phyloP scores from a whole-genome alignment of 2,797 vertebrate species.

The Nothura maculosa region DNA sequence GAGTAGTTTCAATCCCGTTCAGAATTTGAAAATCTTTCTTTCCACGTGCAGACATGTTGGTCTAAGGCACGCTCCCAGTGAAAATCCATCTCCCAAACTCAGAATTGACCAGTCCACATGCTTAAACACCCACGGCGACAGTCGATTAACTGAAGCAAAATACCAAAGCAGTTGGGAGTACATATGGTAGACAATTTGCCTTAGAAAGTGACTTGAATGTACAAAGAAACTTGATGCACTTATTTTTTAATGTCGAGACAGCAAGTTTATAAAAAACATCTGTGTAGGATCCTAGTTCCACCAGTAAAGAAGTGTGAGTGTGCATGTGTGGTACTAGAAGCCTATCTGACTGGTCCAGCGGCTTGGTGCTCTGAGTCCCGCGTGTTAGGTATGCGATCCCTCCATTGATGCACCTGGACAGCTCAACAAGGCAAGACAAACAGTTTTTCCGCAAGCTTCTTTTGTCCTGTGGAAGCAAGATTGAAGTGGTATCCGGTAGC shows the following conservation, averaged over 20 bases:
- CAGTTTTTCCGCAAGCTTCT: slow-evolving; percentile 46
- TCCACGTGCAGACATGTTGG: slow-evolving; percentile 65
- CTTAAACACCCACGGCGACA: slow-evolving; percentile 78
- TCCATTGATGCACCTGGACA: slow-evolving; percentile 60
- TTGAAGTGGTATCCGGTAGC: slow-evolving; percentile 71
- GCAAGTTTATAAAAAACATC: slow-evolving; percentile 82
- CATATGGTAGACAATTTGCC: slow-evolving; percentile 85
- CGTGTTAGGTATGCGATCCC: background rate
- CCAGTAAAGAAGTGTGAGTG: slow-evolving; percentile 72
- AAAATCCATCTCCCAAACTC: slow-evolving; percentile 74
- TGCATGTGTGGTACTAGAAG: slow-evolving; percentile 70
- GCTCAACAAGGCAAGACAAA: slow-evolving; percentile 57
- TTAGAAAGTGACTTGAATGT: slow-evolving; percentile 96
- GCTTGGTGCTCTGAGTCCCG: slow-evolving; percentile 71
- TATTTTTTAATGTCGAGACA: slow-evolving; percentile 85
- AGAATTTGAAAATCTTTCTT: slow-evolving; percentile 62
- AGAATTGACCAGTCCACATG: slow-evolving; percentile 79
- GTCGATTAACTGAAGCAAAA: slow-evolving; percentile 84
- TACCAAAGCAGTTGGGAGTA: slow-evolving; percentile 88
- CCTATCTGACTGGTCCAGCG: slow-evolving; percentile 71
- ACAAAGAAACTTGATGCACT: slow-evolving; percentile 89
- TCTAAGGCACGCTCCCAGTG: slow-evolving; percentile 83
- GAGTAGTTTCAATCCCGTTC: slow-evolving; percentile 68
- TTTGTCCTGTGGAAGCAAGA: slow-evolving; percentile 65
- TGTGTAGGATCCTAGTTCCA: slow-evolving; percentile 80